Base-by-base conservation (phyloP, 1,140 invertebrate genomes). In the Apis cerana region DNA sequence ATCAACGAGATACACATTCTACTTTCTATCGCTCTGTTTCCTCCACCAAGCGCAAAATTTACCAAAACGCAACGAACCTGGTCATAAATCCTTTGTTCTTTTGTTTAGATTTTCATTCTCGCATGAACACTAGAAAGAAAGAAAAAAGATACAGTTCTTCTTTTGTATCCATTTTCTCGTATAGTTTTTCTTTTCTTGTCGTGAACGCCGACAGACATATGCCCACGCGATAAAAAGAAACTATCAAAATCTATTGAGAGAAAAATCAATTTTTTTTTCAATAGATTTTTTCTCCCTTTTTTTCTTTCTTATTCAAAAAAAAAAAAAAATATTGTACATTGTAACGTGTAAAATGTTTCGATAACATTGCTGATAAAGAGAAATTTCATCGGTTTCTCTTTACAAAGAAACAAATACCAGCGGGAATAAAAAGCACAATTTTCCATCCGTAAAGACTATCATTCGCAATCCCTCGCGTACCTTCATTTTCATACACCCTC, bases 401-500 rank as follows among this genome's bases (percentile, higher is more conserved):
- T 7, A 8, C 0, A 50, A 69, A 43, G n/a, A 19, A 23, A 71
- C n/a, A 21, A 12, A 27, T 23, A 2, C 9, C 15, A 21, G 27
- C 12, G n/a, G 8, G 69, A 27, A 19, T 33, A 33, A 54, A 67
- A 67, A 2, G 0, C n/a, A 7, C 4, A 10, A 21, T 23, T 7
- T 23, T 61, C n/a, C 27, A 10, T n/a, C 48, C 71, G 43, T 21
- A 13, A 12, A 9, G 19, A 17, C 21, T 19, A 48, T 15, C 33
- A 10, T 59, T 15, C 33, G 2, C 9, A 19, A 9, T 23, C 52
- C 52, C 64, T 75, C 74, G 4, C 54, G 50, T 68, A 54, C 48
- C 65, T 82, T 82, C 85, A 85, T 82, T 80, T 65, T 75, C 75
- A 70, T 82, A 59, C 50, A 9, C 56, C 9, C 1, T 52, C 19